Percentiles rank a stretch among this genome's conserved stretches.
Conservation (phyloP, 1,140 invertebrate genomes). For the Drosophila burlai region DNA sequence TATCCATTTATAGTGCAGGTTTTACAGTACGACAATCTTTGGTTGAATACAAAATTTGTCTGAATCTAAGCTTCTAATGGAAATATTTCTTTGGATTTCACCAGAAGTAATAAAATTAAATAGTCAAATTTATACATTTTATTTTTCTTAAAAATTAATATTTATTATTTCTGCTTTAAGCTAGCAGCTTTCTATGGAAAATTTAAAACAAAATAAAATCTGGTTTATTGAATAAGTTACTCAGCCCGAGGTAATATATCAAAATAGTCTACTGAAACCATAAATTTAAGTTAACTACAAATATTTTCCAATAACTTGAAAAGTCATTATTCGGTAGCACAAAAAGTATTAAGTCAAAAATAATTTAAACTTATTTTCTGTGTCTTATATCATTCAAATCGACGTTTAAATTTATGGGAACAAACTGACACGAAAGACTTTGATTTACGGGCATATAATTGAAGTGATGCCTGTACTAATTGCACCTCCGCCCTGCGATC, state of each 20-base stretch:
- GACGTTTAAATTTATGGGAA: too few species aligned
- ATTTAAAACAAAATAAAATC: not conserved
- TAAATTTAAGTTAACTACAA: not conserved
- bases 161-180: too few species aligned
- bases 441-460: slow-evolving; percentile 17
- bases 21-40: not conserved
- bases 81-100: not conserved
- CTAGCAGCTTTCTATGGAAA: not conserved
- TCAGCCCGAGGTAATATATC: not conserved
- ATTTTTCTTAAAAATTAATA: not conserved
- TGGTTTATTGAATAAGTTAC: not conserved
- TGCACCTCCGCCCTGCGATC: slow-evolving; percentile 26
- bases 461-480: slow-evolving; percentile 7
- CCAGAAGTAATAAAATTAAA: not conserved
- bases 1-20: slow-evolving; percentile 19
- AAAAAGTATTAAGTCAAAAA: not conserved
- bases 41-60: too few species aligned
- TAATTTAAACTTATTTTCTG: not conserved
- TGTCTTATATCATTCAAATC: not conserved
- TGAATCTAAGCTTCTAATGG: not conserved
- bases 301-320: not conserved
- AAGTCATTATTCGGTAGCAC: not conserved
- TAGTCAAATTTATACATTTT: not conserved
- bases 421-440: too few species aligned
- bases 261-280: not conserved